These are phyloP conservation scores for Antechinus stuartii DNA, from an alignment of 2,113 vertebrate genomes.

Conservation along the genomic window DNA sequence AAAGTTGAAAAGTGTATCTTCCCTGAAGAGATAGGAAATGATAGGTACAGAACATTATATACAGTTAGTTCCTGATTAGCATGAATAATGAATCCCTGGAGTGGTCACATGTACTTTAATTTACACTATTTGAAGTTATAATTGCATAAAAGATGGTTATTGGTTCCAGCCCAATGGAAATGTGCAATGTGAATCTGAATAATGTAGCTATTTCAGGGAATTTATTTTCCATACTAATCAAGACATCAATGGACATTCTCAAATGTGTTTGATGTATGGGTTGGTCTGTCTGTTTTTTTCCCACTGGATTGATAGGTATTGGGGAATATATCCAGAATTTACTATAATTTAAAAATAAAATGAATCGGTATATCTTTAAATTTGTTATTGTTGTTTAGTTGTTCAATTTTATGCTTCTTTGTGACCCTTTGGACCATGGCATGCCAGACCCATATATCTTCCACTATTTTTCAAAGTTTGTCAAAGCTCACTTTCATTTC, in stretches of 20 bases:
- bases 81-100: not conserved
- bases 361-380: not conserved
- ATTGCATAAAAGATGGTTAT: not conserved
- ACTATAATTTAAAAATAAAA: not conserved
- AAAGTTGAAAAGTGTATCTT: not conserved
- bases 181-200: not conserved
- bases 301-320: not conserved
- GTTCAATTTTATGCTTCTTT: not conserved
- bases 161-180: not conserved
- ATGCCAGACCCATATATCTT: not conserved
- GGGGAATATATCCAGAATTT: not conserved
- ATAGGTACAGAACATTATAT: not conserved
- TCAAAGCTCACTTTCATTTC: not conserved
- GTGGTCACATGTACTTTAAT: not conserved
- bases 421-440: not conserved
- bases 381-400: not conserved
- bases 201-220: not conserved
- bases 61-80: not conserved
- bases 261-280: not conserved
- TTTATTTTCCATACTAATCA: not conserved
- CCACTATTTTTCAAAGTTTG: not conserved
- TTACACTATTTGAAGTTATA: not conserved
- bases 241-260: not conserved
- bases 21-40: not conserved
- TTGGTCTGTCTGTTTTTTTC: not conserved